Conservation (phyloP, 1,140 invertebrate species). For the Homarus americanus region DNA sequence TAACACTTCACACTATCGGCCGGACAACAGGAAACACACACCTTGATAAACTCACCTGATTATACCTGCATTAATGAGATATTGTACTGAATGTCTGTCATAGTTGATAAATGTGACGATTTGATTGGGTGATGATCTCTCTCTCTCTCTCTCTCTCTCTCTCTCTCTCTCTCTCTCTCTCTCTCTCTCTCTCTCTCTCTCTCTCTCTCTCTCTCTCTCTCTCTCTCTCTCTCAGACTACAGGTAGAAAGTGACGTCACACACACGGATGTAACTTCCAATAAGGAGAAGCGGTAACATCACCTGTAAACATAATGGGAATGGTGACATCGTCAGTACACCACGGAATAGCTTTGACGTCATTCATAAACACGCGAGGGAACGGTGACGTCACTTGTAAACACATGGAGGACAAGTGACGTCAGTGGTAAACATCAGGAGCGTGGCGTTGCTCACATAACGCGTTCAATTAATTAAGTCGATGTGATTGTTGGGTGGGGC, state of each 20-base stretch:
- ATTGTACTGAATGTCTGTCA: no score
- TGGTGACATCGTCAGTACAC: background rate
- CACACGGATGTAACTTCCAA: no score
- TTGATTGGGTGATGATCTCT: no score
- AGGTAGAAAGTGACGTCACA: no score
- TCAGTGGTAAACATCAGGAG: slow-evolving; percentile 41
- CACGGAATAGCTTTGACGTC: background rate
- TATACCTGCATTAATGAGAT: slow-evolving; percentile 4
- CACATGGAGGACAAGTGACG: background rate
- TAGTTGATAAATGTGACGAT: no score
- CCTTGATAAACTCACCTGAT: slow-evolving; percentile 36
- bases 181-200: background rate
- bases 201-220: slow-evolving; percentile 6
- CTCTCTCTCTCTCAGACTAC: background rate
- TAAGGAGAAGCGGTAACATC: no score
- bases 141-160: no score
- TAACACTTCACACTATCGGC: slow-evolving; percentile 10
- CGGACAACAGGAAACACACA: background rate
- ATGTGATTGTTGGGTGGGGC: slow-evolving; percentile 62
- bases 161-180: background rate
- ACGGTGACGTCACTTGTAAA: background rate
- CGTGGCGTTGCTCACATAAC: slow-evolving; percentile 55
- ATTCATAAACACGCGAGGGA: background rate
- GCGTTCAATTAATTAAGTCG: slow-evolving; percentile 64
- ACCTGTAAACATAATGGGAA: no score